Percentiles rank a stretch among this genome's conserved stretches.
These are phyloP conservation scores for Trinorchestia longiramus DNA, from an alignment of 1,140 invertebrate genomes.

Conservation along the genomic window DNA sequence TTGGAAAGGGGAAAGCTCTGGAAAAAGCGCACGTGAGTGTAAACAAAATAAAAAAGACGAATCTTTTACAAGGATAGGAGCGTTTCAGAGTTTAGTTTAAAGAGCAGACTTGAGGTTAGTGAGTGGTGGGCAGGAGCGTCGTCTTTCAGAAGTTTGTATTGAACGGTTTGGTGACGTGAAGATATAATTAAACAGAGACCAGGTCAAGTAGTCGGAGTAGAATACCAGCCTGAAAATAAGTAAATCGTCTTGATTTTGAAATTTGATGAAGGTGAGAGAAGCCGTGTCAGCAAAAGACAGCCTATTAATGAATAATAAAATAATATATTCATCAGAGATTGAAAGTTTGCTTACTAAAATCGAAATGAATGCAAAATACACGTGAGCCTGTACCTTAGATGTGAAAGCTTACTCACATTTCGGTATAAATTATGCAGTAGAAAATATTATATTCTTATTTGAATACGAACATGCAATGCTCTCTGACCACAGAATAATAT, in stretches of 20 bases:
- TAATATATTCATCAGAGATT: neutral
- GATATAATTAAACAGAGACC: neutral
- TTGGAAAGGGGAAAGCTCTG: neutral
- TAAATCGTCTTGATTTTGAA: neutral
- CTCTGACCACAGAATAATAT: neutral
- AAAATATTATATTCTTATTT: neutral
- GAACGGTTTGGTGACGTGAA: neutral
- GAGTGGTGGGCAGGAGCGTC: neutral
- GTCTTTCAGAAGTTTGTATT: neutral
- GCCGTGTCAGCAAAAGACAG: neutral
- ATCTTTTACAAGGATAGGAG: neutral
- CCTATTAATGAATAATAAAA: neutral
- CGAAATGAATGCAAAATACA: neutral
- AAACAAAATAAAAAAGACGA: neutral
- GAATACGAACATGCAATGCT: neutral
- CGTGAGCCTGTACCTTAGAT: neutral
- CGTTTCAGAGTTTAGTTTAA: neutral
- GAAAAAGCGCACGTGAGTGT: neutral
- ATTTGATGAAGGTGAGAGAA: neutral
- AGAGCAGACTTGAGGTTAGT: neutral
- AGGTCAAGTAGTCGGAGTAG: neutral
- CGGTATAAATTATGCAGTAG: neutral
- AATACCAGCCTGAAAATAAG: neutral
- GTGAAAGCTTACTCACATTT: neutral
- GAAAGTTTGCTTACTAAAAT: neutral